These are phyloP conservation scores for Muscicapa adusta DNA, from an alignment of 2,113 vertebrate genomes.

Conservation along the genomic window DNA sequence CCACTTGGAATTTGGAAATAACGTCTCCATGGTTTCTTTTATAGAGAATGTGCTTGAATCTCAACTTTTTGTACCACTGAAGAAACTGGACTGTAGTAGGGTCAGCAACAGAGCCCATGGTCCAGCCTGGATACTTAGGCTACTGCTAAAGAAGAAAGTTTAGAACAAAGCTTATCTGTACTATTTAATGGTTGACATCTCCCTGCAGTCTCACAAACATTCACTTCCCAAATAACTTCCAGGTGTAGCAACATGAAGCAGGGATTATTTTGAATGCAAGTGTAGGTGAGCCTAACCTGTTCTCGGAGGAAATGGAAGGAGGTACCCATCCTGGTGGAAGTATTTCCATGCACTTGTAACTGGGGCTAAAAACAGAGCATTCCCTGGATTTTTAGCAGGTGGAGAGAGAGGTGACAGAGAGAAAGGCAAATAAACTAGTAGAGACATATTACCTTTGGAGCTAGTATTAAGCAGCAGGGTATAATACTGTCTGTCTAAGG, in stretches of 20 bases:
- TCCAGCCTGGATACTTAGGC: fast-evolving
- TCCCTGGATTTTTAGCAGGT: background rate
- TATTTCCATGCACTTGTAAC: background rate
- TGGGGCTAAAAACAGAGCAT: background rate
- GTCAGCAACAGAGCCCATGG: background rate
- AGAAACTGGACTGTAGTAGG: background rate
- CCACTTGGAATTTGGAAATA: background rate
- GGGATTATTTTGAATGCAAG: background rate
- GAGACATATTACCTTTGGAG: background rate
- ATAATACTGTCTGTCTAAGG: background rate
- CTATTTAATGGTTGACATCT: background rate
- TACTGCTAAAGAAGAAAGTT: background rate
- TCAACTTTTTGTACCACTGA: background rate
- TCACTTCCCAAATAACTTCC: background rate
- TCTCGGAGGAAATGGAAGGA: background rate
- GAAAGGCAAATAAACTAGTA: background rate
- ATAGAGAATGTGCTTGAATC: background rate
- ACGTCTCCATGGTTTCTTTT: background rate
- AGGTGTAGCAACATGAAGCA: background rate
- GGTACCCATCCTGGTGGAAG: background rate
- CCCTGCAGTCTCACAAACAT: background rate
- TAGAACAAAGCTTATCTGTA: background rate
- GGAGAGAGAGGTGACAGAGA: background rate
- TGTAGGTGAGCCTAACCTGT: background rate
- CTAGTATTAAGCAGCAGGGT: background rate